Evolutionary conservation across 2,888 invertebrate genomes (phyloP), one percentile per base, ranked within the genome.

Genomic region (Latrodectus hesperus): DNA sequence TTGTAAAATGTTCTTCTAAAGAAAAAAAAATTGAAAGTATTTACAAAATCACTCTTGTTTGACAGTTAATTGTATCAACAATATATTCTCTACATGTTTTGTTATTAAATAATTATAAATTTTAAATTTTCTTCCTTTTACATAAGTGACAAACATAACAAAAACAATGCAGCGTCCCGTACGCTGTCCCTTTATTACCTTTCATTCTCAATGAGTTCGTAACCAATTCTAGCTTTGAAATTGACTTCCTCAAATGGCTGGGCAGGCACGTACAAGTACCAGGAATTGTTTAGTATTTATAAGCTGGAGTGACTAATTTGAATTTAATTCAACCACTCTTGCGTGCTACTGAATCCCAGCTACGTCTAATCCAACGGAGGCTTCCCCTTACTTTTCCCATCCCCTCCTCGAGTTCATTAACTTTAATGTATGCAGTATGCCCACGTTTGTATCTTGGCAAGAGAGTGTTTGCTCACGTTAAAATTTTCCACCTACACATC

Each of bases 231-330:
- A 14, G 67, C 64, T 49, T 51, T 73, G 53, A 64, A 80, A 60
- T 64, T 76, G 76, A 76, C 76, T 76, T 65, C 49, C 12, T 38
- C 38, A 16, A 49, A 51, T 12, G 53, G 55, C 49, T 73, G 38
- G 64, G 64, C 72, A 53, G 73, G 73, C 74, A 81, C 81, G 74
- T 81, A 73, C 64, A 74, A 74, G 67, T 72, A 74, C 82, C 81
- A 60, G 22, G 82, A 82, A 82, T 82, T 82, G 82, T 82, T 82
- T 75, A 55, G 82, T 81, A 81, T 81, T 81, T 81, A 81, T 81
- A 70, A 75, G 70, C 64, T 70, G 67, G 75, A 75, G 75, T 82
- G 82, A 82, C 82, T 82, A 82, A 82, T 82, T 82, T 82, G 82
- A 82, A 82, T 82, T 82, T 82, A 82, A 82, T 82, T 82, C 82